Conservation (phyloP, 2,888 invertebrate genomes). For the Trachelus iudaicus region DNA sequence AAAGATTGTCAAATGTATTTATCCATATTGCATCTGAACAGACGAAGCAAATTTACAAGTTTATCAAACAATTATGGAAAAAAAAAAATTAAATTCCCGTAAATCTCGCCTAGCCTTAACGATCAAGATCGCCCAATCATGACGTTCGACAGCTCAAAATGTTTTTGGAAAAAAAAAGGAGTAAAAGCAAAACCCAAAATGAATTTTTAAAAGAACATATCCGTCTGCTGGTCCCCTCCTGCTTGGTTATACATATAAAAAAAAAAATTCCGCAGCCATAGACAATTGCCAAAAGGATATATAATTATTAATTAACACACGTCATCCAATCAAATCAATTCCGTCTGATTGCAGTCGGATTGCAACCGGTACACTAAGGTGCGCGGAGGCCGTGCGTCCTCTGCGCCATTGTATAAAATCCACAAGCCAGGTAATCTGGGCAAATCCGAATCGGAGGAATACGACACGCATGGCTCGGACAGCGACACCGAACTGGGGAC, state of each 20-base stretch:
- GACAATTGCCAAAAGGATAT: constrained; percentile 25
- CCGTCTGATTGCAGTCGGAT: constrained; percentile 67
- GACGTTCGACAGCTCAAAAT: not conserved
- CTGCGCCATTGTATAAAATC: constrained; percentile 65
- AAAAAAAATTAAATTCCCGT: not conserved
- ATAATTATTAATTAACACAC: constrained; percentile 26
- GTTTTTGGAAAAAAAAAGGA: not conserved
- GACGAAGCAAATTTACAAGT: not conserved
- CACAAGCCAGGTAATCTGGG: constrained; percentile 91
- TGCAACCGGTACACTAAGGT: constrained; percentile 66
- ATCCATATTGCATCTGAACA: not conserved
- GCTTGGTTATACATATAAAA: constrained; percentile 52
- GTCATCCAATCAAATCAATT: constrained; percentile 41
- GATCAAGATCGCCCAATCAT: not conserved
- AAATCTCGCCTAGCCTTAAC: not conserved
- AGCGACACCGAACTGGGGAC: constrained; percentile 81
- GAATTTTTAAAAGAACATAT: not conserved
- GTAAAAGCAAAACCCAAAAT: not conserved
- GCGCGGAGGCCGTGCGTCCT: constrained; percentile 65
- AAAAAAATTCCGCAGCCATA: constrained; percentile 15
- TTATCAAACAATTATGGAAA: not conserved
- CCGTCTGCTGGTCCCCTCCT: constrained; percentile 61
- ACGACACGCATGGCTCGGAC: constrained; percentile 85
- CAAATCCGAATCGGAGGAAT: constrained; percentile 95
- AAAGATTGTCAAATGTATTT: not conserved